A percentile compares a stretch with the other conserved stretches of the same genome.
Conservation (phyloP, 2,888 invertebrate species). For the Eupithecia abbreviata region DNA sequence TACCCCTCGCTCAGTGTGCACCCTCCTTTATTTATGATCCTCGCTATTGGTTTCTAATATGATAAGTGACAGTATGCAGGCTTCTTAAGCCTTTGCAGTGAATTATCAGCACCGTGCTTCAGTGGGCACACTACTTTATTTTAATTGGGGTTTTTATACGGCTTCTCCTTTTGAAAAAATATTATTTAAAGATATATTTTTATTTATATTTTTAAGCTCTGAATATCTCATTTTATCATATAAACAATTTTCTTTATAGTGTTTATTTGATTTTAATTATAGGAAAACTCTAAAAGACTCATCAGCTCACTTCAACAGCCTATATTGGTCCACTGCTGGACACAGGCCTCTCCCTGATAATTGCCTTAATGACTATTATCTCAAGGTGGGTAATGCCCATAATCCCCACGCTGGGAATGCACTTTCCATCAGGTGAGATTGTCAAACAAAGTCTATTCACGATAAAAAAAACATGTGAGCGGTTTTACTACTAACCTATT, state of each 20-base stretch:
- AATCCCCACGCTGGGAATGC: no score
- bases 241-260: not conserved
- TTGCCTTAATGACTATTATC: no score
- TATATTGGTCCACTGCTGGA: no score
- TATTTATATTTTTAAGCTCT: not conserved
- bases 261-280: not conserved
- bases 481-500: not conserved
- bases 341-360: no score
- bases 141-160: conserved; percentile 22
- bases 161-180: not conserved
- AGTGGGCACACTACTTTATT: conserved; percentile 24
- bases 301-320: no score
- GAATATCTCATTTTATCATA: not conserved
- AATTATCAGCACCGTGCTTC: conserved; percentile 37
- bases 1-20: not conserved
- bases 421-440: no score
- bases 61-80: conserved; percentile 41
- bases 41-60: conserved; percentile 37
- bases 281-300: no score
- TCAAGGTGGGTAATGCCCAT: no score
- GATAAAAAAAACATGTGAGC: no score
- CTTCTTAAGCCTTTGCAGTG: conserved; percentile 42
- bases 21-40: conserved; percentile 31
- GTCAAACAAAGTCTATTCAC: no score
- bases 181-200: not conserved